Evolutionary conservation across 2,113 vertebrate genomes (phyloP).

Genomic region (Sorex fumeus): DNA sequence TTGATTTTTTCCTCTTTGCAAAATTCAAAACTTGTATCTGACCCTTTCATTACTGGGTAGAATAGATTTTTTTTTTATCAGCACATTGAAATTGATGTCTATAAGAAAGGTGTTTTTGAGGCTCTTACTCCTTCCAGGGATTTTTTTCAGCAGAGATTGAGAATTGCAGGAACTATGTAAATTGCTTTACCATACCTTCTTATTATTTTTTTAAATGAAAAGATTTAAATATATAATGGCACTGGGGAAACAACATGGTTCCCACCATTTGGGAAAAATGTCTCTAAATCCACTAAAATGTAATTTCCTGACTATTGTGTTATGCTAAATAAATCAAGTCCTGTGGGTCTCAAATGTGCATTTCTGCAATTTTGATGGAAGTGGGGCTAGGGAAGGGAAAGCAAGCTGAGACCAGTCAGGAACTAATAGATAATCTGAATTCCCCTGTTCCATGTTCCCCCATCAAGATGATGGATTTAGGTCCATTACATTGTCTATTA

Average conservation of each 20-base stretch:
- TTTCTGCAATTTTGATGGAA: constrained; percentile 55
- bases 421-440: constrained; percentile 43
- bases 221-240: constrained; percentile 16
- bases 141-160: constrained; percentile 57
- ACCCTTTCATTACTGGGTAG: constrained; percentile 28
- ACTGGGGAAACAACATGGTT: constrained; percentile 48
- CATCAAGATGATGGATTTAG: background rate
- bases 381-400: background rate
- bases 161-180: constrained; percentile 43
- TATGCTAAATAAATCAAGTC: constrained; percentile 71
- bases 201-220: background rate
- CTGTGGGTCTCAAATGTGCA: constrained; percentile 41
- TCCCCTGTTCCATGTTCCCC: background rate
- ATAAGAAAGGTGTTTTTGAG: constrained; percentile 55
- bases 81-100: constrained; percentile 44
- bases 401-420: background rate
- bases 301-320: constrained; percentile 70
- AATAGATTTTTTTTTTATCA: constrained; percentile 57
- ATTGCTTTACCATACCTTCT: constrained; percentile 56
- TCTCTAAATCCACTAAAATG: constrained; percentile 54
- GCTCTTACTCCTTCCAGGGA: constrained; percentile 50
- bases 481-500: constrained; percentile 11
- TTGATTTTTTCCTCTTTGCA: background rate
- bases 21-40: constrained; percentile 8
- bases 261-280: constrained; percentile 62